Conservation (phyloP, 1,140 invertebrate genomes). For the Platyscapa corneri region DNA sequence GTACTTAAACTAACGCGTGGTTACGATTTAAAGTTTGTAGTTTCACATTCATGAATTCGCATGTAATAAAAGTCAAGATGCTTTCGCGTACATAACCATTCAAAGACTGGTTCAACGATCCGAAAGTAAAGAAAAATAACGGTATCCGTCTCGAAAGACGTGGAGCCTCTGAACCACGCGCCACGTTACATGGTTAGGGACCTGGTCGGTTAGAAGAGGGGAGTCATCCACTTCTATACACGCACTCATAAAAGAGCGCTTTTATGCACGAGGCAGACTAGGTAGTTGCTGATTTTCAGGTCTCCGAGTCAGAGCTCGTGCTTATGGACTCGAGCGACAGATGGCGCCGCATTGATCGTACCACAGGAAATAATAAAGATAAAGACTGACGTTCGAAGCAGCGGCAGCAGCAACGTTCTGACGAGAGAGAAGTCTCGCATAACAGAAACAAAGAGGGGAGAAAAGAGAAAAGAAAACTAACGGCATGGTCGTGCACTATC, state of each 20-base stretch:
- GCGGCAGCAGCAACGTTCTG: too few relatives aligned
- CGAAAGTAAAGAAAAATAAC: neutral
- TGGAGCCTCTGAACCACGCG: neutral
- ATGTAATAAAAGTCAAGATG: neutral
- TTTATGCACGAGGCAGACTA: neutral
- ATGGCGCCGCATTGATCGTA: neutral
- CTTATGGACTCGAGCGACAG: neutral
- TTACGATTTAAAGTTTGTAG: too few relatives aligned
- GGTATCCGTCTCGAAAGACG: neutral
- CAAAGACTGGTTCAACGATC: constrained; percentile 29
- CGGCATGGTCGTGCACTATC: neutral
- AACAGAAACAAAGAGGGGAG: too few relatives aligned
- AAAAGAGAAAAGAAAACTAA: neutral
- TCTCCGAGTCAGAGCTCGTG: neutral
- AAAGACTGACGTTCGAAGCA: too few relatives aligned
- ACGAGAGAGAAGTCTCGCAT: too few relatives aligned
- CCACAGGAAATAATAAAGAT: too few relatives aligned
- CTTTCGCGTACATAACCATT: neutral
- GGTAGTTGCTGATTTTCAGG: neutral
- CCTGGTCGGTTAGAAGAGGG: neutral
- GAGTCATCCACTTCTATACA: neutral
- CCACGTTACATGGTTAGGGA: neutral
- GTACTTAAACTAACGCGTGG: too few relatives aligned
- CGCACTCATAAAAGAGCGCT: neutral
- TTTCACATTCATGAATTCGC: too few relatives aligned